Evolutionary conservation across 2,797 vertebrate genomes (phyloP).

Genomic region (Clarias fuscus): DNA sequence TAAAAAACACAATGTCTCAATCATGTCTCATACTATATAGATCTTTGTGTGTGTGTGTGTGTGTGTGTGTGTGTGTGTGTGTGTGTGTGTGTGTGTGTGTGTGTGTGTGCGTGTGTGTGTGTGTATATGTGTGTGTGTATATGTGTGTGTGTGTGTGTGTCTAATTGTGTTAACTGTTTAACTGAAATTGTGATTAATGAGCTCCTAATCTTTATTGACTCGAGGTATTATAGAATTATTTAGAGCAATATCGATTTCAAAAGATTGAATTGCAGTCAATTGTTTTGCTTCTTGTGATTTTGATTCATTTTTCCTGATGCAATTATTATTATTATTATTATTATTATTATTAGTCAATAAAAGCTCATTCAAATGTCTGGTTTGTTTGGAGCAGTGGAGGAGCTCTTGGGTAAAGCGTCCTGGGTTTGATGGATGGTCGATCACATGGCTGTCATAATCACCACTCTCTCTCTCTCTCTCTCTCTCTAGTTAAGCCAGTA

Average conservation of each 20-base stretch:
- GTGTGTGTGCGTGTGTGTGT: no score
- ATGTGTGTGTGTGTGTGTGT: no score
- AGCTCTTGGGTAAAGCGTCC: slow-evolving; percentile 17
- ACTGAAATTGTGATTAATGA: neutral
- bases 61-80: neutral
- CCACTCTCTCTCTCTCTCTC: neutral
- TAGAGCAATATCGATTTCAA: neutral
- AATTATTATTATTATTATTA: no score
- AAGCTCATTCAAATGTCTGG: neutral
- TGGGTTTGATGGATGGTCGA: slow-evolving; percentile 30
- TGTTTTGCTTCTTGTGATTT: neutral
- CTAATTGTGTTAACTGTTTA: neutral
- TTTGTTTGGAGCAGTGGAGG: neutral
- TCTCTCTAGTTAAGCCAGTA: neutral
- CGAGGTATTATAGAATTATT: neutral
- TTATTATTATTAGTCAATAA: neutral
- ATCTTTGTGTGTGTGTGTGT: no score
- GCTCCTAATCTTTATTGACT: neutral
- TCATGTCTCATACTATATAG: no score
- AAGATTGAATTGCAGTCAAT: neutral
- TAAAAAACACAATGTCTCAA: no score
- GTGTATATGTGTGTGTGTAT: no score
- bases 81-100: no score
- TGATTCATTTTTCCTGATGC: neutral
- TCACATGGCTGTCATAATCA: slow-evolving; percentile 8